Percentiles rank a stretch among this genome's conserved stretches.
Evolutionary conservation across 2,888 invertebrate genomes (phyloP).

Genomic region (Ecliptopera silaceata): DNA sequence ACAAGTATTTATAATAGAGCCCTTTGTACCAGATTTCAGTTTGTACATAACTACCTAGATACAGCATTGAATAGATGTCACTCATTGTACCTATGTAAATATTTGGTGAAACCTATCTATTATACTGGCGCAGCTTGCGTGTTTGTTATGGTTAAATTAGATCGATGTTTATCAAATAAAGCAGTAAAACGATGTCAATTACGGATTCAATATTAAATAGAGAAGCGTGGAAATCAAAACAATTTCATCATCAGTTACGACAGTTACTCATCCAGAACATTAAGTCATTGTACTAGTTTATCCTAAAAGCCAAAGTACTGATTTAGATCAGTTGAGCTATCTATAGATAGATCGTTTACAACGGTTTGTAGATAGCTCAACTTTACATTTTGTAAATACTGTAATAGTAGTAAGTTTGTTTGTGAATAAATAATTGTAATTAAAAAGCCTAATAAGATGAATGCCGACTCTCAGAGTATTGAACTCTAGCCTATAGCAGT

Average conservation of each 20-base stretch:
- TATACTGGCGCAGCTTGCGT: slow-evolving; percentile 15
- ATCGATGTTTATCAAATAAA: slow-evolving; percentile 45
- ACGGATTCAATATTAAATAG: slow-evolving; percentile 26
- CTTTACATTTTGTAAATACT: no score
- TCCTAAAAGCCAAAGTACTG: no score
- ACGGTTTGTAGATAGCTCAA: no score
- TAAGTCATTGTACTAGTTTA: neutral
- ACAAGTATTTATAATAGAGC: neutral
- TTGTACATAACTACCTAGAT: neutral
- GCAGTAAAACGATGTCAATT: slow-evolving; percentile 30
- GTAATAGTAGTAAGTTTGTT: no score
- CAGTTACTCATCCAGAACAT: neutral
- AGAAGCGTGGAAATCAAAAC: slow-evolving; percentile 31
- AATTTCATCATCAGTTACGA: neutral
- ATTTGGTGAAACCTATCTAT: slow-evolving; percentile 16
- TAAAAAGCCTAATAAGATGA: no score
- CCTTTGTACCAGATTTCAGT: neutral
- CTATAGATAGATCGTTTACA: no score
- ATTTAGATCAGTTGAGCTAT: no score
- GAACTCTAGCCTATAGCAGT: no score
- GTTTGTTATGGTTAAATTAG: slow-evolving; percentile 33
- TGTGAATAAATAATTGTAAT: no score
- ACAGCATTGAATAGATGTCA: slow-evolving; percentile 12
- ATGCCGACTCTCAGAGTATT: no score
- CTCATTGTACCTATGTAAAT: slow-evolving; percentile 11